Conservation (phyloP, 1,140 invertebrate species). For the Solenopsis fugax region DNA sequence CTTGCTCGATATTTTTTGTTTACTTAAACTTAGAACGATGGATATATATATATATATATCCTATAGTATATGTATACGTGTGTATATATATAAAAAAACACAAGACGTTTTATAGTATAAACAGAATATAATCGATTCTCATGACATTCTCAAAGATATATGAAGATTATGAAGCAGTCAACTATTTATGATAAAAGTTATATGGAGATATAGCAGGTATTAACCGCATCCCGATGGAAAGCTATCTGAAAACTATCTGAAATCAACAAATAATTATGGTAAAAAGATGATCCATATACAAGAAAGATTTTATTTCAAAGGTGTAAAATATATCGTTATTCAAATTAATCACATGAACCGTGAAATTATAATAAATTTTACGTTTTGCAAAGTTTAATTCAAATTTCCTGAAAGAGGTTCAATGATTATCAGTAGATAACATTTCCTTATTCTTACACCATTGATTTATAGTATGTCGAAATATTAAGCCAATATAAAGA, state of each 20-base stretch:
- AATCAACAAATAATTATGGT: constrained; percentile 85
- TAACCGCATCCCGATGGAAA: constrained; percentile 85
- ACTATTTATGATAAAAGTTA: constrained; percentile 81
- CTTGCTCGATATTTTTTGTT: constrained; percentile 60
- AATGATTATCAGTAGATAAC: constrained; percentile 57
- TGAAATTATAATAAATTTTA: constrained; percentile 67
- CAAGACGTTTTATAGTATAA: constrained; percentile 74
- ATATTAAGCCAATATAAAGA: constrained; percentile 76
- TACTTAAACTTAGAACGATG: constrained; percentile 80
- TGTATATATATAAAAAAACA: constrained; percentile 75
- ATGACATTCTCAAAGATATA: constrained; percentile 75
- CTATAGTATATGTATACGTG: constrained; percentile 79
- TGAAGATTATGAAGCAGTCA: constrained; percentile 79
- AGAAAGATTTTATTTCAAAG: constrained; percentile 78
- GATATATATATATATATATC: constrained; percentile 79
- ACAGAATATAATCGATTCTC: constrained; percentile 75
- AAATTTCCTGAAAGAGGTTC: constrained; percentile 72
- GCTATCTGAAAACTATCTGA: constrained; percentile 86
- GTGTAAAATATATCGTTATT: constrained; percentile 78
- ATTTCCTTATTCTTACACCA: constrained; percentile 79
- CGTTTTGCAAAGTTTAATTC: constrained; percentile 56
- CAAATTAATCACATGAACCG: constrained; percentile 65
- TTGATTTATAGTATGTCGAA: constrained; percentile 73
- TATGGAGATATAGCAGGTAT: constrained; percentile 83
- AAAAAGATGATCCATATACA: constrained; percentile 73